Conservation (phyloP, 2,888 invertebrate genomes). For the Dasypolia templi region DNA sequence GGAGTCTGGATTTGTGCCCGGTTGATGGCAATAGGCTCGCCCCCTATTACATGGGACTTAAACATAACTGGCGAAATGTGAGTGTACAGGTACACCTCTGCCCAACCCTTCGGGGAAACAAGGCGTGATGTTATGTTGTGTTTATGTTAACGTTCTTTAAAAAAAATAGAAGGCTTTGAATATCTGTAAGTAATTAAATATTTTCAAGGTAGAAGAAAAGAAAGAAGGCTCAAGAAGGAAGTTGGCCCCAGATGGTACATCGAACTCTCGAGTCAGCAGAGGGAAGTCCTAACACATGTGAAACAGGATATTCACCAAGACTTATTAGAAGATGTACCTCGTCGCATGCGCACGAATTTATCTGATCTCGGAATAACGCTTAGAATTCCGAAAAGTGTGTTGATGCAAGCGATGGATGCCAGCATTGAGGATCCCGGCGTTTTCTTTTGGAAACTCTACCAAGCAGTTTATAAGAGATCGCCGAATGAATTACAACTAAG, state of each 20-base stretch:
- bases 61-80: too few relatives aligned
- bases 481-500: conserved; percentile 75
- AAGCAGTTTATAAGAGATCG: conserved; percentile 77
- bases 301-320: conserved; percentile 83
- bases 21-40: too few relatives aligned
- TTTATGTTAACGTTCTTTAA: too few relatives aligned
- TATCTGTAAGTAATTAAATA: not conserved
- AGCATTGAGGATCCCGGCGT: conserved; percentile 82
- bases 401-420: conserved; percentile 80
- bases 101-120: too few relatives aligned
- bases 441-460: conserved; percentile 86
- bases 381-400: conserved; percentile 72
- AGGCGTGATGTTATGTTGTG: too few relatives aligned
- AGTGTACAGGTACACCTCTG: too few relatives aligned
- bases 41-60: too few relatives aligned
- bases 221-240: conserved; percentile 73
- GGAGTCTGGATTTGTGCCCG: too few relatives aligned
- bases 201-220: conserved; percentile 73
- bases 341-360: conserved; percentile 76
- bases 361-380: conserved; percentile 81
- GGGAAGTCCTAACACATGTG: conserved; percentile 74
- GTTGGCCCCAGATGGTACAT: conserved; percentile 83
- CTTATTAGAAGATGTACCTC: conserved; percentile 82
- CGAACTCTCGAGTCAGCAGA: conserved; percentile 81
- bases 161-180: not conserved